Percentiles rank a stretch among this genome's conserved stretches.
Evolutionary conservation across 2,797 vertebrate species (phyloP).

Genomic region (Oceanodroma leucorhoa): DNA sequence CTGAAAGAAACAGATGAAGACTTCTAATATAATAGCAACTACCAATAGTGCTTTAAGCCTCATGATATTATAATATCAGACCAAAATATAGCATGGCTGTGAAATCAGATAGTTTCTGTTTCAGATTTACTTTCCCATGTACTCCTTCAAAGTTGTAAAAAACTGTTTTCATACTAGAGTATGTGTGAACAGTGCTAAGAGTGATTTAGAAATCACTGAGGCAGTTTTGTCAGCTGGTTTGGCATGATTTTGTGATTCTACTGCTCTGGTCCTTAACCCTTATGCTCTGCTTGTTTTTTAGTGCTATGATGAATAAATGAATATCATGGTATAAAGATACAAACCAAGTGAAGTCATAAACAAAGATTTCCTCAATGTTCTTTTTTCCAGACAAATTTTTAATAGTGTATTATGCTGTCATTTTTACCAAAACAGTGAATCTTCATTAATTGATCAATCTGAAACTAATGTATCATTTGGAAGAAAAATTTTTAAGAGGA

Average conservation of each 20-base stretch:
- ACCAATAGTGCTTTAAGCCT: background rate
- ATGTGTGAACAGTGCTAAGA: background rate
- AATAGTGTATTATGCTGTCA: background rate
- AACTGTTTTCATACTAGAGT: background rate
- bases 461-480: background rate
- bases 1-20: background rate
- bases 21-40: background rate
- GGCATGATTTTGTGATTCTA: background rate
- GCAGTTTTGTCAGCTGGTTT: background rate
- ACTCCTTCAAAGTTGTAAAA: background rate
- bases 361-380: background rate
- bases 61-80: background rate
- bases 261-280: background rate
- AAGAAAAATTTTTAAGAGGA: background rate
- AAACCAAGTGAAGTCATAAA: background rate
- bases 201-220: background rate
- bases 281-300: background rate
- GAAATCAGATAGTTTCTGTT: background rate
- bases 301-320: background rate
- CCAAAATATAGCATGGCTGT: rapidly evolving
- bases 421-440: background rate
- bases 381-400: background rate
- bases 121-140: background rate
- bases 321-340: background rate
- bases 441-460: background rate